phyloP scores from a whole-genome alignment of 2,888 invertebrate genomes.

The Oxystoma pomonae region DNA sequence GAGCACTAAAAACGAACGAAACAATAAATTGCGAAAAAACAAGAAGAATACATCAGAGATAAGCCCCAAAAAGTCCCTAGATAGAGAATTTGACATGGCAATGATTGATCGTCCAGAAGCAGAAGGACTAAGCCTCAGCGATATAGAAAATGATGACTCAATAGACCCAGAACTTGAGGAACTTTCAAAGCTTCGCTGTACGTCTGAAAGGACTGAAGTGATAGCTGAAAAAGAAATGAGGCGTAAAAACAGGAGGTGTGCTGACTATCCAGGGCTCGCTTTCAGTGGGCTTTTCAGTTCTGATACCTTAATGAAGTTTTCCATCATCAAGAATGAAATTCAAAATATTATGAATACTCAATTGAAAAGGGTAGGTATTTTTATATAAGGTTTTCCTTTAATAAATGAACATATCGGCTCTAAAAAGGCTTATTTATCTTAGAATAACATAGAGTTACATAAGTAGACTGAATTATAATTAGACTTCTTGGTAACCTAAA shows the following conservation, averaged over 20 bases:
- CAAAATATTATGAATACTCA: slow-evolving; percentile 97
- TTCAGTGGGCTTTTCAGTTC: slow-evolving; percentile 92
- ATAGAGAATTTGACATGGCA: slow-evolving; percentile 36
- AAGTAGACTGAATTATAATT: no score
- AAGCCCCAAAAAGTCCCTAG: not conserved
- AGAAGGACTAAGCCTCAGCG: slow-evolving; percentile 50
- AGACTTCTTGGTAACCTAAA: no score
- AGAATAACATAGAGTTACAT: no score
- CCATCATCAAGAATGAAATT: slow-evolving; percentile 93
- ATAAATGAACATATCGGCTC: no score
- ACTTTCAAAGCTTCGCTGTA: slow-evolving; percentile 79
- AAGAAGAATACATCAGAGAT: slow-evolving; percentile 20
- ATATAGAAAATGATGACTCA: slow-evolving; percentile 44
- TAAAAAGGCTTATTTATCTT: no score
- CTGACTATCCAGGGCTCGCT: slow-evolving; percentile 89
- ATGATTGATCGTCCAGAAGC: slow-evolving; percentile 45
- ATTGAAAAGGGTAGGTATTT: slow-evolving; percentile 87
- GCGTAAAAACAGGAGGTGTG: slow-evolving; percentile 70
- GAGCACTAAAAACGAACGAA: slow-evolving; percentile 28
- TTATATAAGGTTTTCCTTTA: no score
- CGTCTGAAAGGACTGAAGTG: slow-evolving; percentile 85
- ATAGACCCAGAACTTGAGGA: slow-evolving; percentile 78
- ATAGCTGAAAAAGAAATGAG: slow-evolving; percentile 79
- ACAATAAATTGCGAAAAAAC: slow-evolving; percentile 32
- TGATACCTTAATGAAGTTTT: slow-evolving; percentile 97